A percentile compares a stretch with the other conserved stretches of the same genome.
Conservation (phyloP, 1,140 invertebrate species). For the Zaprionus camerounensis region DNA sequence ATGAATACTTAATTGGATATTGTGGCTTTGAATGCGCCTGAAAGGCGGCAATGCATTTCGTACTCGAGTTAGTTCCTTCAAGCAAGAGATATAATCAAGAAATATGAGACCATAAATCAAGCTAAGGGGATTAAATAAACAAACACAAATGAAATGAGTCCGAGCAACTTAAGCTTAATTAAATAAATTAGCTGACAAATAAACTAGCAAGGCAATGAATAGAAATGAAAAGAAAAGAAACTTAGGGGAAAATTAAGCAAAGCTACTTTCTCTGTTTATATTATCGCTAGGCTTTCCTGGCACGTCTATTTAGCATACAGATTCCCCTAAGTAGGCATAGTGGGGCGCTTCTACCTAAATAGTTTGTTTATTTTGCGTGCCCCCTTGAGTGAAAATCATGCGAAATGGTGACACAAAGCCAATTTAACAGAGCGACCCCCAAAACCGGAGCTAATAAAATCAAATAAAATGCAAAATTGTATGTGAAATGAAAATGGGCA, state of each 20-base stretch:
- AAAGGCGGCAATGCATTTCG: constrained; percentile 46
- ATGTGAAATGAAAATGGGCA: constrained; percentile 46
- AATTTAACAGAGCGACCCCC: not conserved
- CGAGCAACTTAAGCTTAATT: constrained; percentile 3
- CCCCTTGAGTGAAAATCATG: not conserved
- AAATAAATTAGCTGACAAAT: constrained; percentile 17
- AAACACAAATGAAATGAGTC: not conserved
- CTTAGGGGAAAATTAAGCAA: not conserved
- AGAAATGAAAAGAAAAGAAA: not conserved
- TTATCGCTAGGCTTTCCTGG: not conserved
- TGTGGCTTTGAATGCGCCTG: constrained; percentile 65
- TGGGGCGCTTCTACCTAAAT: constrained; percentile 3
- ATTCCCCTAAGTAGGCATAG: constrained; percentile 21
- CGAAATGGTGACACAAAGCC: not conserved
- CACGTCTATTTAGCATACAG: constrained; percentile 45
- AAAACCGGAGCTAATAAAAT: constrained; percentile 59
- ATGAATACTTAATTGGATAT: constrained; percentile 79
- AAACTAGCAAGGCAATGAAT: not conserved
- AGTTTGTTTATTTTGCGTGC: constrained; percentile 35
- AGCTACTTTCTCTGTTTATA: not conserved
- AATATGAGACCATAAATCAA: constrained; percentile 19
- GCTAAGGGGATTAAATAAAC: not conserved
- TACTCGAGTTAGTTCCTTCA: too few relatives aligned
- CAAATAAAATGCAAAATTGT: constrained; percentile 76
- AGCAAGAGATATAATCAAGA: constrained; percentile 4